Evolutionary conservation across 2,113 vertebrate genomes (phyloP).

Genomic region (Uria aalge): DNA sequence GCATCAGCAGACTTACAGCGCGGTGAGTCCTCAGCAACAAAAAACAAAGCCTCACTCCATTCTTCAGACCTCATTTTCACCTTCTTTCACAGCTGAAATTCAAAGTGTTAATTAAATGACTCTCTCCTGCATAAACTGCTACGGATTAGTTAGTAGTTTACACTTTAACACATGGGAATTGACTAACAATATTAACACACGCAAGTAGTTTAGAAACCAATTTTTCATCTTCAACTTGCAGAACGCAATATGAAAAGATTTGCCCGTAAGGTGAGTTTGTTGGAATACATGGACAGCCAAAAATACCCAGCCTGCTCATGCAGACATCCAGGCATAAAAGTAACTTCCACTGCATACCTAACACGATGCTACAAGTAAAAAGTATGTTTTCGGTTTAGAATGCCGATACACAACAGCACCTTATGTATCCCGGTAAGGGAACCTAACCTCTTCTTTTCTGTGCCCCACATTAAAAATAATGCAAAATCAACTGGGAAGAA

Average conservation of each 20-base stretch:
- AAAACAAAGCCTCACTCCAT: conserved; percentile 6
- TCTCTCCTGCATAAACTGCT: conserved; percentile 13
- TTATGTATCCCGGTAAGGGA: background rate
- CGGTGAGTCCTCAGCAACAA: background rate
- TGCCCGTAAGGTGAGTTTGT: background rate
- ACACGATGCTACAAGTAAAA: background rate
- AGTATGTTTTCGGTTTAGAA: background rate
- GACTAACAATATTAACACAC: background rate
- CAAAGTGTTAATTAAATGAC: conserved; percentile 54
- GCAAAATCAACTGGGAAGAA: background rate
- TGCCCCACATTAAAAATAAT: background rate
- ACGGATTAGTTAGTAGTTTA: conserved; percentile 21
- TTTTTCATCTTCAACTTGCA: background rate
- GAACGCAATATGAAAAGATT: background rate
- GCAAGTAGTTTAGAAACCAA: background rate
- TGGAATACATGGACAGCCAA: background rate
- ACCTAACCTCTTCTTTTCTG: background rate
- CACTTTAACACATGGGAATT: background rate
- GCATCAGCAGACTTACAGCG: background rate
- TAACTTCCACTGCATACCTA: background rate
- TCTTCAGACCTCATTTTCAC: conserved; percentile 14
- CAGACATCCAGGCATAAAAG: background rate
- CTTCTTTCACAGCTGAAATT: conserved; percentile 40
- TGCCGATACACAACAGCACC: rapidly evolving
- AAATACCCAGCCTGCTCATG: background rate